Evolutionary conservation across 2,888 invertebrate genomes (phyloP).

Genomic region (Cheilosia pagana): DNA sequence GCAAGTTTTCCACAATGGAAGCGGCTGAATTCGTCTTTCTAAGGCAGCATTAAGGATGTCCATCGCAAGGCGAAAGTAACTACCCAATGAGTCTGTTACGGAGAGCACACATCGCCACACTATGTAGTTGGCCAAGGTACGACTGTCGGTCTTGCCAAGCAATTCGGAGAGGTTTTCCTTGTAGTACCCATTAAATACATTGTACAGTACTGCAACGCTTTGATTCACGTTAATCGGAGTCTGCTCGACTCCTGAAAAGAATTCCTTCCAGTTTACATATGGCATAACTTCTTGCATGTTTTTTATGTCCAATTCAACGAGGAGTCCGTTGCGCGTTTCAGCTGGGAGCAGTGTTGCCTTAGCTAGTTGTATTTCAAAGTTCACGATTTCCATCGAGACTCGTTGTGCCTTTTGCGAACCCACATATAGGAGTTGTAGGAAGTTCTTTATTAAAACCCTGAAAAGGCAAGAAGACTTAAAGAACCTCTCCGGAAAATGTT

Average conservation of each 20-base stretch:
- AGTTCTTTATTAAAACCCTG: slow-evolving; percentile 65
- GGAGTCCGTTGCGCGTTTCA: slow-evolving; percentile 27
- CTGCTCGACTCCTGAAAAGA: slow-evolving; percentile 54
- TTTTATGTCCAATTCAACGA: slow-evolving; percentile 23
- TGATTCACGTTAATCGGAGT: slow-evolving; percentile 9
- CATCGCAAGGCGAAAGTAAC: slow-evolving; percentile 51
- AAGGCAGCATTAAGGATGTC: slow-evolving; percentile 87
- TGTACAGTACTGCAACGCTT: slow-evolving; percentile 84
- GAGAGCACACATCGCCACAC: slow-evolving; percentile 66
- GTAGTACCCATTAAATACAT: slow-evolving; percentile 84
- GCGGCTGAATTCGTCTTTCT: slow-evolving; percentile 91
- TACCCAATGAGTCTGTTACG: slow-evolving; percentile 47
- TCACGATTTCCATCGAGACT: slow-evolving; percentile 70
- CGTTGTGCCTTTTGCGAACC: slow-evolving; percentile 42
- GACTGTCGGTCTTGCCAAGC: slow-evolving; percentile 44
- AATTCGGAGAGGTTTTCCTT: slow-evolving; percentile 60
- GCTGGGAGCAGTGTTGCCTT: slow-evolving; percentile 66
- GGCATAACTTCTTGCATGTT: slow-evolving; percentile 45
- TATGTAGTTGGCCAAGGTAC: slow-evolving; percentile 74
- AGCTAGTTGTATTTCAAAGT: slow-evolving; percentile 76
- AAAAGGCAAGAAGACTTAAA: slow-evolving; percentile 80
- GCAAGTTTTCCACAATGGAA: slow-evolving; percentile 94
- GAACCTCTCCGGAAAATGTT: too few relatives aligned
- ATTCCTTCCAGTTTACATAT: slow-evolving; percentile 67
- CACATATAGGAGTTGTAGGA: slow-evolving; percentile 58